phyloP scores from a whole-genome alignment of 2,113 vertebrate genomes.

The Alligator mississippiensis region DNA sequence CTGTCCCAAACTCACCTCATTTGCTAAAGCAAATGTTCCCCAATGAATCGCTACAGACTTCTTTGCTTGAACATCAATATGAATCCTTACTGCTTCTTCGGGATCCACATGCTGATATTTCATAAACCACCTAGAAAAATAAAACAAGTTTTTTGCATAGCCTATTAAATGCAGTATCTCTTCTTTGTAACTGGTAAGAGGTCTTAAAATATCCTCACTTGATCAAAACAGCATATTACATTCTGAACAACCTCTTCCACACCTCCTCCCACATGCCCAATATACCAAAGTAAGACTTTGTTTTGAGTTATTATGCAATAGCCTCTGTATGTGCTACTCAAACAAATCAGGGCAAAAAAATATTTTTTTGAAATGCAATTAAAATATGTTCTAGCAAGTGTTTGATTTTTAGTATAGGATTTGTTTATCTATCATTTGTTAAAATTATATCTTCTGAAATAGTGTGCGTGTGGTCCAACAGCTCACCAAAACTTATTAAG shows the following conservation, averaged over 20 bases:
- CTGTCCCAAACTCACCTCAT: conserved; percentile 84
- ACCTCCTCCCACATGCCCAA: no score
- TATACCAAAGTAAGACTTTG: no score
- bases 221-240: background rate
- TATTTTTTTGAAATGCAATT: no score
- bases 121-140: conserved; percentile 90
- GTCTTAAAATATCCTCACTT: background rate
- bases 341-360: no score
- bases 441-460: no score
- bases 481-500: no score
- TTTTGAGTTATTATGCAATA: no score
- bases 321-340: no score
- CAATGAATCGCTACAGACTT: conserved; percentile 94
- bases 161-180: background rate
- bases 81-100: conserved; percentile 93
- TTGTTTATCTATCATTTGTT: no score
- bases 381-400: no score
- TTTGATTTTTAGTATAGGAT: no score
- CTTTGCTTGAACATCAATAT: conserved; percentile 91
- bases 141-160: conserved; percentile 25
- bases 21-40: conserved; percentile 95
- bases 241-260: background rate
- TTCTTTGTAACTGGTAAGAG: background rate
- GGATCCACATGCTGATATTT: conserved; percentile 93
- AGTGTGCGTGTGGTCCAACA: no score